Conservation (phyloP, 2,797 vertebrate species). For the Enteromius radiatus region DNA sequence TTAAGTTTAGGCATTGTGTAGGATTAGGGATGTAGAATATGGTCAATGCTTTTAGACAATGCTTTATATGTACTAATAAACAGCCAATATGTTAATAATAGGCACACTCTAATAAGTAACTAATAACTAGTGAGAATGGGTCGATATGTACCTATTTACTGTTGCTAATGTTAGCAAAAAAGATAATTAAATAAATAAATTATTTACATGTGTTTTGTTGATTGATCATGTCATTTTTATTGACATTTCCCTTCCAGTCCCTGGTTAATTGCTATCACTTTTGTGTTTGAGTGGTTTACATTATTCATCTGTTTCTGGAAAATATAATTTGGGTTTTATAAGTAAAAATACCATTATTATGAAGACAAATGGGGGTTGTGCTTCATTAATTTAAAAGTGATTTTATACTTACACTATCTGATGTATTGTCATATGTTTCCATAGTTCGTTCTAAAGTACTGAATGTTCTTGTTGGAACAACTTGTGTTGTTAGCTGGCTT, state of each 20-base stretch:
- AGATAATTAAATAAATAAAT: background rate
- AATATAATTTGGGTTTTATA: background rate
- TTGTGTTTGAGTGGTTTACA: background rate
- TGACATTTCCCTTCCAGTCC: background rate
- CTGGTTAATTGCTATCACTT: background rate
- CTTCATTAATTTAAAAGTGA: background rate
- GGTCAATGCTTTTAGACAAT: too few relatives aligned
- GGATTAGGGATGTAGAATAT: too few relatives aligned
- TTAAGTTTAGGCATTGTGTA: background rate
- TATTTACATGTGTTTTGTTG: background rate
- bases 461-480: slow-evolving; percentile 44
- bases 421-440: slow-evolving; percentile 30
- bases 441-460: slow-evolving; percentile 46
- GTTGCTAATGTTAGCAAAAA: background rate
- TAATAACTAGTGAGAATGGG: background rate
- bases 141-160: background rate
- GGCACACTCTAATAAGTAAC: too few relatives aligned
- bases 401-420: slow-evolving; percentile 28
- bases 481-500: slow-evolving; percentile 50
- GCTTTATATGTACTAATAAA: too few relatives aligned
- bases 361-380: background rate
- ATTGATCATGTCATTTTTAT: background rate
- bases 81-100: too few relatives aligned
- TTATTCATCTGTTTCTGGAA: background rate
- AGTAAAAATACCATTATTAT: background rate